phyloP scores from a whole-genome alignment of 1,140 invertebrate species.

The Idris sp. region DNA sequence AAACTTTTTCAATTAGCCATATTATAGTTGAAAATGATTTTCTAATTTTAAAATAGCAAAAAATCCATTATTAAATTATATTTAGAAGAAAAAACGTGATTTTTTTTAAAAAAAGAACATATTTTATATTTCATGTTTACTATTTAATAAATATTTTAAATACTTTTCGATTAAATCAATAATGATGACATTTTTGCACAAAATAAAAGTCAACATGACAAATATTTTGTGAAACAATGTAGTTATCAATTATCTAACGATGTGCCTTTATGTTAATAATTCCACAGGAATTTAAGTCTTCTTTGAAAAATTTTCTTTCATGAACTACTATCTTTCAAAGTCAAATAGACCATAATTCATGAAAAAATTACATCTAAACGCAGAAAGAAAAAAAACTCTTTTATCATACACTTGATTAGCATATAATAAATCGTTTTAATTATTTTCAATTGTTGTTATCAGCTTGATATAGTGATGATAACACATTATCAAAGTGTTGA shows the following conservation, averaged over 20 bases:
- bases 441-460: slow-evolving; percentile 78
- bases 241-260: slow-evolving; percentile 13
- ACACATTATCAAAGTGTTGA: slow-evolving; percentile 85
- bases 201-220: no score
- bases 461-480: slow-evolving; percentile 81
- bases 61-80: no score
- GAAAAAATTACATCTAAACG: slow-evolving; percentile 20
- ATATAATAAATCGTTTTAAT: no score
- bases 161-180: no score
- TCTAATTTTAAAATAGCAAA: slow-evolving; percentile 17
- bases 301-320: slow-evolving; percentile 10
- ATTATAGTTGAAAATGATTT: slow-evolving; percentile 2
- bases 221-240: no score
- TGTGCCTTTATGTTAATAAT: slow-evolving; percentile 19
- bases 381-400: neutral
- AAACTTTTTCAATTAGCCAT: no score
- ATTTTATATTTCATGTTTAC: no score
- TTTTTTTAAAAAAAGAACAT: no score
- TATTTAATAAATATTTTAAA: no score
- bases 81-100: no score
- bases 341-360: slow-evolving; percentile 31
- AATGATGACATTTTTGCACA: no score
- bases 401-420: neutral
- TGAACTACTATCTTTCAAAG: slow-evolving; percentile 43
- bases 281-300: slow-evolving; percentile 50